These are phyloP conservation scores for Barbus barbus DNA, from an alignment of 2,113 vertebrate species.

Conservation along the genomic window DNA sequence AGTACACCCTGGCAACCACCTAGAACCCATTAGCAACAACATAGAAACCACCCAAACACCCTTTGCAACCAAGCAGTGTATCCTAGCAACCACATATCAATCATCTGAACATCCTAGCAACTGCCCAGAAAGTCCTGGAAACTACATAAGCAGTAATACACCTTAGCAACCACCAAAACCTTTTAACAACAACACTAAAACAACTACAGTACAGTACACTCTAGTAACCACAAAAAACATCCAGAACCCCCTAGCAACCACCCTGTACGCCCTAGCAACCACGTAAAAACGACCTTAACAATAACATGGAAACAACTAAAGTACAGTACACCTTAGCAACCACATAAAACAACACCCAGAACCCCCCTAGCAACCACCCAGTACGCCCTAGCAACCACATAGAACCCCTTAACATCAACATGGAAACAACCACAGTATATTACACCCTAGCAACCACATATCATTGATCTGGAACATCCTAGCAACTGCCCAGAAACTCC, in stretches of 20 bases:
- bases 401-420: too few species aligned
- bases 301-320: background rate
- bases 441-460: background rate
- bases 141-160: background rate
- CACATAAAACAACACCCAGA: background rate
- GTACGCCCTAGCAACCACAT: too few species aligned
- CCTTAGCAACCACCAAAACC: background rate
- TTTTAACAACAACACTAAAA: too few species aligned
- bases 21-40: too few species aligned
- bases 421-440: too few species aligned
- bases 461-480: too few species aligned
- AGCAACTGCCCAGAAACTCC: background rate
- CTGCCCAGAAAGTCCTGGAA: background rate
- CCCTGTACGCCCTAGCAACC: too few species aligned
- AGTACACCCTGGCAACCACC: background rate
- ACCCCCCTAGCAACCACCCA: too few species aligned
- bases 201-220: too few species aligned
- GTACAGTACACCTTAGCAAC: background rate
- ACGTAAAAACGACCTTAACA: too few species aligned
- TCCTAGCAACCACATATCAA: background rate
- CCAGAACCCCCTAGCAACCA: background rate
- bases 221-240: background rate
- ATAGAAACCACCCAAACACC: background rate
- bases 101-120: background rate
- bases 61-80: background rate